Percentiles rank a stretch among this genome's conserved stretches.
These are phyloP conservation scores for Pristis pectinata DNA, from an alignment of 2,797 vertebrate species.

Conservation along the genomic window DNA sequence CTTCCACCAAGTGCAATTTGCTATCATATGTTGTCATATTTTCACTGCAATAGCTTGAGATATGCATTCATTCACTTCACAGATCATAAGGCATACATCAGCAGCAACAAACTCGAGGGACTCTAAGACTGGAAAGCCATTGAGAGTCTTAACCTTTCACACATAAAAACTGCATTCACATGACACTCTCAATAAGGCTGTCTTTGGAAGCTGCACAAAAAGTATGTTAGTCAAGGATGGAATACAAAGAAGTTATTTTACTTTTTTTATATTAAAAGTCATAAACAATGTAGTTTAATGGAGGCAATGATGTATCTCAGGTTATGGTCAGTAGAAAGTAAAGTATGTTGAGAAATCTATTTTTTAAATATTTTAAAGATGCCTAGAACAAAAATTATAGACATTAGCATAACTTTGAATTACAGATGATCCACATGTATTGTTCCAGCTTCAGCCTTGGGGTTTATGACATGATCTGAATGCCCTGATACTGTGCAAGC, in stretches of 20 bases:
- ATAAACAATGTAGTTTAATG: neutral
- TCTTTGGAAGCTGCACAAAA: conserved; percentile 23
- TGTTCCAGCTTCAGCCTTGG: conserved; percentile 11
- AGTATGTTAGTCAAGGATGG: conserved; percentile 25
- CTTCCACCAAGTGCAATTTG: neutral
- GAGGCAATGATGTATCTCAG: neutral
- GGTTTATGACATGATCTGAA: conserved; percentile 31
- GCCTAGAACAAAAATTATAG: neutral
- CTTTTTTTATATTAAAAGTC: conserved; percentile 15
- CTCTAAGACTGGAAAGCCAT: neutral
- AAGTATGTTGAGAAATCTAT: neutral
- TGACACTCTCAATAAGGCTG: conserved; percentile 33
- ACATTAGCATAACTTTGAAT: conserved; percentile 14
- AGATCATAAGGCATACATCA: conserved; percentile 23
- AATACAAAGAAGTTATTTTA: conserved; percentile 34
- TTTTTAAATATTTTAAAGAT: neutral
- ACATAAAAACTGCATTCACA: conserved; percentile 36
- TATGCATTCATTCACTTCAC: conserved; percentile 23
- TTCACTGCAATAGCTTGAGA: neutral
- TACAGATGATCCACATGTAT: conserved; percentile 24
- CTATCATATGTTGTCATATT: neutral
- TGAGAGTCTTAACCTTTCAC: conserved; percentile 34
- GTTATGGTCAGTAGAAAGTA: neutral
- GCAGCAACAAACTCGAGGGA: conserved; percentile 11
- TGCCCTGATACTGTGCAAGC: conserved; percentile 20